Evolutionary conservation across 2,797 vertebrate genomes (phyloP), one percentile per base, ranked within the genome.

Genomic region (Fistularia tabacaria): DNA sequence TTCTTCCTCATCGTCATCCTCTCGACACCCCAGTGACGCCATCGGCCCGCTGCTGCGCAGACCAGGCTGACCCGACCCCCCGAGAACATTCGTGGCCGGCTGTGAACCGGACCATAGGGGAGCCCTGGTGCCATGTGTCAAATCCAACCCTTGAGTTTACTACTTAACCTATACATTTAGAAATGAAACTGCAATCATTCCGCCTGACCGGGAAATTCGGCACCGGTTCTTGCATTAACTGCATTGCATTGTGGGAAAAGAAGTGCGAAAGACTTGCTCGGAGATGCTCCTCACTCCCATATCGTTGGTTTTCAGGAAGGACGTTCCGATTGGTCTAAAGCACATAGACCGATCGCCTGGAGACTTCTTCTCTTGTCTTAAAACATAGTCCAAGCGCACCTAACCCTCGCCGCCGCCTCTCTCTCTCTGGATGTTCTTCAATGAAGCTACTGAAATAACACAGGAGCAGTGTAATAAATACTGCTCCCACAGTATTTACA

Each of bases 31-130:
- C 65, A 14, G 48, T 39, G 40, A 60, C 25, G 25, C 25, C 70
- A 8, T 65, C 58, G 39, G 57, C 54, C 46, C 38, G 45, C 7
- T 6, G 53, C 62, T 6, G 49, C 42, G 43, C 36, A 25, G 54
- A 58, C 45, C 54, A 55, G 13, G 65, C 48, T 0, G 47, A 59
- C 7, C 7, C 38, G 59, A 25, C 25, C 25, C 64, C 11, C 45
- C 57, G 44, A 38, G 11, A 36, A 49, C 41, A 40, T 40, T 6
- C 14, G 7, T 14, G 13, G 59, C 14, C 51, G n/a, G 55, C 56
- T 45, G 58, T 46, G 10, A 73, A 69, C 59, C 50, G 66, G 58
- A 74, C 58, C 52, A 49, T 51, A 61, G 10, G 25, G 36, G 10
- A 36, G 41, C 6, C 15, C 25, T 7, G 39, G 25, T 5, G 25